Conservation (phyloP, 1,140 invertebrate species). For the Hestina assimilis region DNA sequence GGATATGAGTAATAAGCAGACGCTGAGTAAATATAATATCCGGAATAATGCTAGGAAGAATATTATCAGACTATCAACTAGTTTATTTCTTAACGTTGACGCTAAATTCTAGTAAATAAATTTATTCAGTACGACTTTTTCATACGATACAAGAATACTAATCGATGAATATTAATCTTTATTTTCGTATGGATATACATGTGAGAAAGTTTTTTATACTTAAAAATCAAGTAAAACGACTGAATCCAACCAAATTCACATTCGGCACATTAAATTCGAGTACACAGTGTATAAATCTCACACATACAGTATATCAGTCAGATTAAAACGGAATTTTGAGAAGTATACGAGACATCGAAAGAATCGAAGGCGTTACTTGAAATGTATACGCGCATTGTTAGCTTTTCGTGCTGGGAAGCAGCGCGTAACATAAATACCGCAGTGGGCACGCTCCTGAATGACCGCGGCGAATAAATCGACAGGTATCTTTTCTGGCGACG, state of each 20-base stretch:
- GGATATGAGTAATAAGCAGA: too few relatives aligned
- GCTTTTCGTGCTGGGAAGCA: slow-evolving; percentile 47
- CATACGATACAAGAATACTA: too few relatives aligned
- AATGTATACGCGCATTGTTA: slow-evolving; percentile 70
- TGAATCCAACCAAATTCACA: slow-evolving; percentile 1
- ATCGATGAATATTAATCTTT: too few relatives aligned
- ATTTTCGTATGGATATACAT: too few relatives aligned
- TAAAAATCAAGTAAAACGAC: background rate
- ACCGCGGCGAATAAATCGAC: slow-evolving; percentile 65
- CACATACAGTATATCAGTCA: slow-evolving; percentile 37
- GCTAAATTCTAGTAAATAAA: too few relatives aligned
- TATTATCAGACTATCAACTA: too few relatives aligned
- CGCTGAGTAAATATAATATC: too few relatives aligned
- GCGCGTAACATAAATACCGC: slow-evolving; percentile 66
- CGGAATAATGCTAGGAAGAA: too few relatives aligned
- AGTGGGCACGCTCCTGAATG: slow-evolving; percentile 63
- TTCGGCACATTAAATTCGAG: slow-evolving; percentile 1
- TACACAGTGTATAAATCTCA: slow-evolving; percentile 22
- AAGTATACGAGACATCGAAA: slow-evolving; percentile 52
- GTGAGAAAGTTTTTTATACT: background rate
- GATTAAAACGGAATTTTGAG: slow-evolving; percentile 61
- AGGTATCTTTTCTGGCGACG: slow-evolving; percentile 54
- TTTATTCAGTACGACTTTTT: too few relatives aligned
- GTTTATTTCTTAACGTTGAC: too few relatives aligned
- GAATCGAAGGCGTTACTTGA: slow-evolving; percentile 54